Conservation (phyloP, 1,140 invertebrate genomes). For the Oryzaephilus surinamensis region DNA sequence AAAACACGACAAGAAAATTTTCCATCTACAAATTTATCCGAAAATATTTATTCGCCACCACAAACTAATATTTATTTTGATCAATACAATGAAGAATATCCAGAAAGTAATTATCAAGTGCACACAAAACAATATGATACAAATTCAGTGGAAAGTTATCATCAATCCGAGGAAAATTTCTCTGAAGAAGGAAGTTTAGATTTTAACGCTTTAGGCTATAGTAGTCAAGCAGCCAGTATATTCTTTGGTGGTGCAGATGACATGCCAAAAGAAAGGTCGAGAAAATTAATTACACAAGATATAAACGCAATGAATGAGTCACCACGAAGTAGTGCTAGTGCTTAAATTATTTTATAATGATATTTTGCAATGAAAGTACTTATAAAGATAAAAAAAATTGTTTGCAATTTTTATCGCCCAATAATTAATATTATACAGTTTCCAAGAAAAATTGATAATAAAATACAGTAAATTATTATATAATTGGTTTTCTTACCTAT, state of each 20-base stretch:
- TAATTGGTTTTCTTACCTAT: slow-evolving; percentile 46
- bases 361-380: not conserved
- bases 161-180: slow-evolving; percentile 21
- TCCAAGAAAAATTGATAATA: slow-evolving; percentile 1
- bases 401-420: not conserved
- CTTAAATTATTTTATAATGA: slow-evolving; percentile 3
- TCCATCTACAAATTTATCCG: too few relatives aligned
- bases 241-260: slow-evolving; percentile 24
- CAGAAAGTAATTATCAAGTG: slow-evolving; percentile 12
- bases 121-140: slow-evolving; percentile 2
- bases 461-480: not conserved
- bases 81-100: slow-evolving; percentile 1
- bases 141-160: slow-evolving; percentile 23
- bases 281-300: slow-evolving; percentile 8
- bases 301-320: slow-evolving; percentile 5
- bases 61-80: too few relatives aligned
- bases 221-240: slow-evolving; percentile 27
- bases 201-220: slow-evolving; percentile 13
- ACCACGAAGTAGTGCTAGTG: slow-evolving; percentile 5
- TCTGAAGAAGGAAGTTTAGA: slow-evolving; percentile 6
- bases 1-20: too few relatives aligned
- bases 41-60: too few relatives aligned
- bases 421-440: not conserved
- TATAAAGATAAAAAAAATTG: not conserved
- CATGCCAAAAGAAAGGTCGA: slow-evolving; percentile 11